Base-by-base conservation (phyloP, 2,888 invertebrate species). In the Trichacis sp. region DNA sequence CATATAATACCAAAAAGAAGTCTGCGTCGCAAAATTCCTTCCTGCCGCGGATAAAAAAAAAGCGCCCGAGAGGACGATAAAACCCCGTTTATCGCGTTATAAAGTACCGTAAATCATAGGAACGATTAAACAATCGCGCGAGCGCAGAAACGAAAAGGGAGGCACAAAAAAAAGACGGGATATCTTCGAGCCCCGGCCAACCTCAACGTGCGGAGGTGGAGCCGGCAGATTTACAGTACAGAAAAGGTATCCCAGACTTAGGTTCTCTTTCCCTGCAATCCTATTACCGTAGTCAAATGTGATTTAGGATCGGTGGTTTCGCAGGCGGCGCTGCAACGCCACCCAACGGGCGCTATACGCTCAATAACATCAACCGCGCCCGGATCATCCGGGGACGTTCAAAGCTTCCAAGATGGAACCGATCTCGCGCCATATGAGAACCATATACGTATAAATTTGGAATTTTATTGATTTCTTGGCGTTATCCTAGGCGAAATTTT, bases 201-300 rank as follows among this genome's bases (percentile, higher is more conserved):
- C 3, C n/a, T 5, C 19, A 43, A 30, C 30, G 1, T 48, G 30
- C 18, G 18, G 38, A 51, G 57, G 51, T 51, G 50, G 51, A 36
- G 45, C 51, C 11, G 11, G 30, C 29, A 45, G 49, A 57, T 50
- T 57, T 50, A 57, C 52, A 17, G 45, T 43, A 70, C 74, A 69
- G 43, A 29, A 24, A 73, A 77, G 74, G 75, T 74, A 70, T 68
- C 73, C 71, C 72, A 65, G 73, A 72, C 70, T 73, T 69, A 69
- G 73, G 73, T 36, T 49, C 45, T 69, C 24, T 72, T 70, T 74
- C 71, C 71, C 57, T 73, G 74, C 46, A 55, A 73, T 77, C 75
- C 77, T 75, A 78, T 75, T 75, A 74, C 75, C 65, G 70, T 68
- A 78, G 78, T 78, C 79, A 79, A 80, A 80, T 73, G 77, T 81